Conservation (phyloP, 2,113 vertebrate genomes). For the Castor canadensis region DNA sequence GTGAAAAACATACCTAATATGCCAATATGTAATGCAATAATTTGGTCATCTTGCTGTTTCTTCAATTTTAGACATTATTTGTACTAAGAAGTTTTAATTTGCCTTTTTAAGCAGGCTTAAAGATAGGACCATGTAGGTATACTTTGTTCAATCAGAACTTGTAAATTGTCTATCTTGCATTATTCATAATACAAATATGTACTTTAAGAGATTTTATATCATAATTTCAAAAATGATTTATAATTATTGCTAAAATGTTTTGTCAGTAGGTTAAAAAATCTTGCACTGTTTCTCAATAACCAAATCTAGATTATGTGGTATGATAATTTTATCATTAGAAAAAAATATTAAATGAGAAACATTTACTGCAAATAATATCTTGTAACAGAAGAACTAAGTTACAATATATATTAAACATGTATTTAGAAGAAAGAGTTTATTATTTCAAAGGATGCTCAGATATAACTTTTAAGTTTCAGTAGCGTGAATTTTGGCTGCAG, state of each 20-base stretch:
- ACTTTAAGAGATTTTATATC: conserved; percentile 12
- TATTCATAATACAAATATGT: background rate
- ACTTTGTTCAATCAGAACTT: background rate
- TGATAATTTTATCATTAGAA: conserved; percentile 4
- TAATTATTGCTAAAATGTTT: background rate
- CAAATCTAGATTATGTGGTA: background rate
- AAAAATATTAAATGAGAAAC: background rate
- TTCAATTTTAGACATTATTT: conserved; percentile 38
- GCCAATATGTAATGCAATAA: conserved; percentile 22
- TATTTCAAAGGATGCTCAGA: background rate
- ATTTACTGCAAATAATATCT: conserved; percentile 26
- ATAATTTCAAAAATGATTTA: conserved; percentile 24
- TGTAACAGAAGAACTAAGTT: background rate
- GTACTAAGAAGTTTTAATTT: conserved; percentile 15
- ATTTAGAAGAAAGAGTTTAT: background rate
- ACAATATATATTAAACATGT: background rate
- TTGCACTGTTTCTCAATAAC: background rate
- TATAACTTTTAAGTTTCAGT: background rate
- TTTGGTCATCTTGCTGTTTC: conserved; percentile 32
- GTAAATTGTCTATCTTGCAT: background rate
- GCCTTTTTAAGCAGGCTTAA: conserved; percentile 15
- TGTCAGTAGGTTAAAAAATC: background rate
- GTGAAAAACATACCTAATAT: conserved; percentile 69
- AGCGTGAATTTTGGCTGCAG: background rate
- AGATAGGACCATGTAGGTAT: background rate